phyloP scores from a whole-genome alignment of 2,888 invertebrate genomes.

The Polydrusus cervinus region DNA sequence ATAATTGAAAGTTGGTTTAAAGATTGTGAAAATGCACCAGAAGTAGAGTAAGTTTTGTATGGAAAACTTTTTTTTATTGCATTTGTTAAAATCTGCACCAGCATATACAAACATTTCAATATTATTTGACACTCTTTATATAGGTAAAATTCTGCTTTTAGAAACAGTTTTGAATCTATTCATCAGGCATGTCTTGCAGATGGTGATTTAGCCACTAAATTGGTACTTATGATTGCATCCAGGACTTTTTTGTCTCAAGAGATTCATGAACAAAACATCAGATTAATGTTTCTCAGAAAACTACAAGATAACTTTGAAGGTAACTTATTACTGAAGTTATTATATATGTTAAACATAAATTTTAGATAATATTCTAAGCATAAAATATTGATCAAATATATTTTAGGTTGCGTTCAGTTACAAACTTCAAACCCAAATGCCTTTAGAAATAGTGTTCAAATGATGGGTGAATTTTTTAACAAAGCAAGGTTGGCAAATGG shows the following conservation, averaged over 20 bases:
- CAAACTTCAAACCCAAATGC: slow-evolving; percentile 59
- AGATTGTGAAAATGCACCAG: slow-evolving; percentile 63
- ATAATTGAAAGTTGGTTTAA: slow-evolving; percentile 64
- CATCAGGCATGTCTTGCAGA: slow-evolving; percentile 65
- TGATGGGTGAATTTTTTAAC: slow-evolving; percentile 69
- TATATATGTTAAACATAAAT: background rate
- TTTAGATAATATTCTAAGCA: background rate
- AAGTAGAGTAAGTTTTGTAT: slow-evolving; percentile 65
- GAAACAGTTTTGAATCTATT: slow-evolving; percentile 65
- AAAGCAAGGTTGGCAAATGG: slow-evolving; percentile 64
- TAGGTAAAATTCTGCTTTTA: slow-evolving; percentile 55
- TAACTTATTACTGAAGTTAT: slow-evolving; percentile 47
- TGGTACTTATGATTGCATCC: slow-evolving; percentile 66
- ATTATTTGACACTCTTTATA: too few relatives aligned
- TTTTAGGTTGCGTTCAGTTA: slow-evolving; percentile 58
- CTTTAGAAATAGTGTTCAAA: slow-evolving; percentile 68
- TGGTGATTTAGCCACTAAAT: slow-evolving; percentile 64
- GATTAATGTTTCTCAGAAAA: slow-evolving; percentile 62
- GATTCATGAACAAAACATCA: slow-evolving; percentile 60
- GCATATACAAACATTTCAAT: background rate
- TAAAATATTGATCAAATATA: too few relatives aligned
- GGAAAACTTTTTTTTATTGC: slow-evolving; percentile 1
- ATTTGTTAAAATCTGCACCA: background rate
- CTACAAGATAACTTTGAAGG: slow-evolving; percentile 67
- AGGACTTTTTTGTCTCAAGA: slow-evolving; percentile 63